These are phyloP conservation scores for Ceriagrion tenellum DNA, from an alignment of 2,888 invertebrate genomes.

Conservation along the genomic window DNA sequence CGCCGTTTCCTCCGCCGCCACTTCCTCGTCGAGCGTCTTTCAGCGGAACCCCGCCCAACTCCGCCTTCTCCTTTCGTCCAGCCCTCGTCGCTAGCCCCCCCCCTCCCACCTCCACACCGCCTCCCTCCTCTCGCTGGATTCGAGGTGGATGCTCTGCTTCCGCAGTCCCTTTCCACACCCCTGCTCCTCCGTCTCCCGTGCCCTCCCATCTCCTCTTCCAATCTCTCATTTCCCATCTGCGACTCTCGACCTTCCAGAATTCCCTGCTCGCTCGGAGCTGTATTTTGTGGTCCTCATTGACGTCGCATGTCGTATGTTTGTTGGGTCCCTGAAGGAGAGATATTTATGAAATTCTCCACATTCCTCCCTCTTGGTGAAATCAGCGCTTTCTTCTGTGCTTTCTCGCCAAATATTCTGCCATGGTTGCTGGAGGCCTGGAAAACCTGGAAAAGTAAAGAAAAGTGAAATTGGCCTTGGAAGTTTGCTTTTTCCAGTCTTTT, in stretches of 20 bases:
- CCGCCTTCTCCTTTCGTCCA: not conserved
- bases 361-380: no score
- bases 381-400: no score
- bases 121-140: not conserved
- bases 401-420: no score
- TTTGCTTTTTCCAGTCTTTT: no score
- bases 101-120: not conserved
- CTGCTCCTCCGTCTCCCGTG: not conserved
- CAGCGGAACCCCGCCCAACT: not conserved
- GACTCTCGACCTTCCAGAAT: not conserved
- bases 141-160: constrained; percentile 49
- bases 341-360: not conserved
- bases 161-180: constrained; percentile 26
- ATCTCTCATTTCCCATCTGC: not conserved
- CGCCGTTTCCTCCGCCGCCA: not conserved
- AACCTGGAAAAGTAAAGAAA: no score
- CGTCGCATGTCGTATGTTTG: not conserved
- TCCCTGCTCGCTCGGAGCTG: not conserved
- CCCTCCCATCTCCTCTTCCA: not conserved
- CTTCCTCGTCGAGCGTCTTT: not conserved
- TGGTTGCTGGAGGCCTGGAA: no score
- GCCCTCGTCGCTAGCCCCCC: not conserved
- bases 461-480: no score
- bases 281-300: not conserved
- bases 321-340: not conserved